phyloP scores from a whole-genome alignment of 2,888 invertebrate species.

The Ophonus ardosiacus region DNA sequence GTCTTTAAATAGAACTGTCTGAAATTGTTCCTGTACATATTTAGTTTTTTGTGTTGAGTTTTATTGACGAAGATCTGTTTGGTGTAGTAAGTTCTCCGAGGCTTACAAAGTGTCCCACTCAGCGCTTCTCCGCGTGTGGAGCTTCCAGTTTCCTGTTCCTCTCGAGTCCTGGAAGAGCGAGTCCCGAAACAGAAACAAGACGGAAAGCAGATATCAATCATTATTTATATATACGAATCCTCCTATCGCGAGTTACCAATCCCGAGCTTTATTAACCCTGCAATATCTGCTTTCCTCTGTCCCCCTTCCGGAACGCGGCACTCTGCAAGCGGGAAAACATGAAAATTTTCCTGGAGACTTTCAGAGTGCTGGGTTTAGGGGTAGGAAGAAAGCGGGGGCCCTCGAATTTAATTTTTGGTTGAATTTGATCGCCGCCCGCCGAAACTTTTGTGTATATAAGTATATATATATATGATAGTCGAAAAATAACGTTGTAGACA shows the following conservation, averaged over 20 bases:
- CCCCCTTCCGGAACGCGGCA: background rate
- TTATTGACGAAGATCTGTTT: too few relatives aligned
- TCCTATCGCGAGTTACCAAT: conserved; percentile 48
- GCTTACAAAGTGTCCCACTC: too few relatives aligned
- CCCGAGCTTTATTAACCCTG: conserved; percentile 25
- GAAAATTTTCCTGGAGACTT: too few relatives aligned
- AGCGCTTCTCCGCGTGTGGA: too few relatives aligned
- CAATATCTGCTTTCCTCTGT: conserved; percentile 39
- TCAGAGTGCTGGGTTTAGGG: too few relatives aligned
- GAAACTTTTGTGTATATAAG: conserved; percentile 57
- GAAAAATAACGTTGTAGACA: conserved; percentile 64
- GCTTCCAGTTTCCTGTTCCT: background rate
- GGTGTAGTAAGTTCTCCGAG: too few relatives aligned
- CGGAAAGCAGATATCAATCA: conserved; percentile 12
- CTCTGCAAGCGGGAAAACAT: background rate
- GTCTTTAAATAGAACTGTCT: too few relatives aligned
- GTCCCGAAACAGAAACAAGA: conserved; percentile 7
- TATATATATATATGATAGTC: conserved; percentile 58
- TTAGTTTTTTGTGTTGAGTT: too few relatives aligned
- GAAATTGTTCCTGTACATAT: too few relatives aligned
- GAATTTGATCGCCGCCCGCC: background rate
- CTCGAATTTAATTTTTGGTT: background rate
- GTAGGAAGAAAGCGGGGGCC: too few relatives aligned
- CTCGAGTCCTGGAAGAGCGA: conserved; percentile 28
- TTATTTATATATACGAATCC: conserved; percentile 27